Base-by-base conservation (phyloP, 2,113 vertebrate genomes). In the Hemibates koningsi region DNA sequence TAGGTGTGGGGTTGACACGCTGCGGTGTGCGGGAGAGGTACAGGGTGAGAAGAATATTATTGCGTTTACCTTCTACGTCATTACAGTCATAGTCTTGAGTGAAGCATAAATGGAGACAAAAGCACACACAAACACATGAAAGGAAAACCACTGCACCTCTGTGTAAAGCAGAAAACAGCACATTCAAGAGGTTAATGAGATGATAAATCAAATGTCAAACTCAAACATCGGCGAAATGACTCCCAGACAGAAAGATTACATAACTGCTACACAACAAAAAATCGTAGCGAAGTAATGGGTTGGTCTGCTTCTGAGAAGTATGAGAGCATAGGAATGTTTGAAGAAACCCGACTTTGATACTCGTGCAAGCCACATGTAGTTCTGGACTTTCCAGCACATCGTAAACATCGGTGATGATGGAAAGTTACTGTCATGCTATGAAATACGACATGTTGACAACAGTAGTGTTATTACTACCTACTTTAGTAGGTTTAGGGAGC, bases 41-140 rank as follows among this genome's bases (percentile, higher is more conserved):
- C 86, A 88, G 89, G 86, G 90, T 86, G 89, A 93, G 83, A 91
- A 92, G 86, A 94, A 94, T 84, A 88, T 88, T 73, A 86, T 92
- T 91, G 80, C 91, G 89, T 96, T 96, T 96, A 96, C 96, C 96
- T 96, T 96, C 96, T 93, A 95, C 66, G 89, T 96, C 96, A 96
- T 94, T 96, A 96, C 90, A 95, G 93, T 95, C 95, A 96, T 90
- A 93, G 93, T 96, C 95, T 96, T 90, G 94, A 94, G 95, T 96
- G 95, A 94, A 88, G 96, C 95, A 95, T 96, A 95, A 91, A 96
- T 96, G 95, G 95, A 95, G 93, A 95, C 94, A 96, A 95, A 94
- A 96, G 90, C 92, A 95, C 89, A 94, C 90, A 94, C 84, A 93
- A 80, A 94, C 80, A 93, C 88, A 94, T 94, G 85, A 94, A 93